phyloP scores from a whole-genome alignment of 2,113 vertebrate species.

The Eptesicus fuscus region DNA sequence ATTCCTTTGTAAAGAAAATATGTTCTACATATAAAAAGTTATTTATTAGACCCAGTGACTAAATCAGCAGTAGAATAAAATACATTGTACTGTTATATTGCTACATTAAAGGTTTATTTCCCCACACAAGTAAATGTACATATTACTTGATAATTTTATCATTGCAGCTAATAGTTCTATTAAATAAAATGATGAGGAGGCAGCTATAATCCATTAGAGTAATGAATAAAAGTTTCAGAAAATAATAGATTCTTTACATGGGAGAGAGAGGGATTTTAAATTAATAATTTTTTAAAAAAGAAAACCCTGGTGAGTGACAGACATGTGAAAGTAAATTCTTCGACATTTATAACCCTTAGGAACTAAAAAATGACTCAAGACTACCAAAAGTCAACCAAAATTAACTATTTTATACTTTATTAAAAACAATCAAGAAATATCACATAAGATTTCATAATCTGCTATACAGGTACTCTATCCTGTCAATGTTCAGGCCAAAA shows the following conservation, averaged over 20 bases:
- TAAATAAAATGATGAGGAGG: slow-evolving; percentile 21
- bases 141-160: not conserved
- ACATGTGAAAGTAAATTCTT: not conserved
- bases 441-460: not conserved
- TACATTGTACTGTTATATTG: not conserved
- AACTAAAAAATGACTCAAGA: not conserved
- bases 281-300: not conserved
- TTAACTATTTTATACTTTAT: not conserved
- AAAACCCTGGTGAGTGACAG: not conserved
- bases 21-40: not conserved
- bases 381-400: not conserved
- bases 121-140: not conserved
- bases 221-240: not conserved
- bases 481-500: not conserved
- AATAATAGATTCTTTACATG: not conserved
- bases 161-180: not conserved
- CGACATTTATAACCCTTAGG: not conserved
- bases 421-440: not conserved
- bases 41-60: not conserved
- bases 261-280: not conserved
- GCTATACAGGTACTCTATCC: not conserved
- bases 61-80: slow-evolving; percentile 15
- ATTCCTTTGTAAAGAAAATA: slow-evolving; percentile 27
- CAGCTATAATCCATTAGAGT: not conserved
- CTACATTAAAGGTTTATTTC: not conserved